phyloP scores from a whole-genome alignment of 2,113 vertebrate genomes.

The Loxodonta africana region DNA sequence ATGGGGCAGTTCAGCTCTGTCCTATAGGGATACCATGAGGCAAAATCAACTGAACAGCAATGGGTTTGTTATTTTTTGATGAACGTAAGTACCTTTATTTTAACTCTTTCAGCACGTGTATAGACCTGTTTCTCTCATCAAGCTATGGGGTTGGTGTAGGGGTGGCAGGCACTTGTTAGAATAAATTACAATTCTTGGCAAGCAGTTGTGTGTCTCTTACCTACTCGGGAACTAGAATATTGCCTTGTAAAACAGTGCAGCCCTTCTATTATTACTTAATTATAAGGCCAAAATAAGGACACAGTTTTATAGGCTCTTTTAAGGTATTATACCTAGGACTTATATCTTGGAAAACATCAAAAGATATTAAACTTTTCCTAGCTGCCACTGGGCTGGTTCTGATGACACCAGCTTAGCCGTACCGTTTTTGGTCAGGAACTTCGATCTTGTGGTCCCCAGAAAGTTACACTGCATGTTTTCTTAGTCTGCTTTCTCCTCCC shows the following conservation, averaged over 20 bases:
- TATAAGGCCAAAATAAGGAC: conserved; percentile 82
- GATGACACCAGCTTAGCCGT: not conserved
- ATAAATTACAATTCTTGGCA: conserved; percentile 70
- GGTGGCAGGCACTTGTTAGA: conserved; percentile 65
- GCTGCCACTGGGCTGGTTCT: not conserved
- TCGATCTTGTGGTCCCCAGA: not conserved
- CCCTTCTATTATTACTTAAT: conserved; percentile 83
- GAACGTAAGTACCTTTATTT: not conserved
- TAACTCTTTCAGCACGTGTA: conserved; percentile 55
- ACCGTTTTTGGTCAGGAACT: not conserved
- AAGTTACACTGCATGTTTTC: not conserved
- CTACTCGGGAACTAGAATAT: conserved; percentile 74
- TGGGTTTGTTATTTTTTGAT: not conserved
- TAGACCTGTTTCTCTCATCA: conserved; percentile 55
- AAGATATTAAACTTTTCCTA: conserved; percentile 56
- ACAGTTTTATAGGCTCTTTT: conserved; percentile 83
- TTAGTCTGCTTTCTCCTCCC: not conserved
- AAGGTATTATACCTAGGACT: conserved; percentile 72
- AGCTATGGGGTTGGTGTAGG: not conserved
- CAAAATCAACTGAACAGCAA: no score
- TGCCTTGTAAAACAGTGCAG: conserved; percentile 77
- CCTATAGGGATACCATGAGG: no score
- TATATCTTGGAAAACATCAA: conserved; percentile 82
- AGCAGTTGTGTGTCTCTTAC: conserved; percentile 57
- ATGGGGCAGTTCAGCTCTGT: no score